phyloP scores from a whole-genome alignment of 2,888 invertebrate species.

The Eucriotettix oculatus region DNA sequence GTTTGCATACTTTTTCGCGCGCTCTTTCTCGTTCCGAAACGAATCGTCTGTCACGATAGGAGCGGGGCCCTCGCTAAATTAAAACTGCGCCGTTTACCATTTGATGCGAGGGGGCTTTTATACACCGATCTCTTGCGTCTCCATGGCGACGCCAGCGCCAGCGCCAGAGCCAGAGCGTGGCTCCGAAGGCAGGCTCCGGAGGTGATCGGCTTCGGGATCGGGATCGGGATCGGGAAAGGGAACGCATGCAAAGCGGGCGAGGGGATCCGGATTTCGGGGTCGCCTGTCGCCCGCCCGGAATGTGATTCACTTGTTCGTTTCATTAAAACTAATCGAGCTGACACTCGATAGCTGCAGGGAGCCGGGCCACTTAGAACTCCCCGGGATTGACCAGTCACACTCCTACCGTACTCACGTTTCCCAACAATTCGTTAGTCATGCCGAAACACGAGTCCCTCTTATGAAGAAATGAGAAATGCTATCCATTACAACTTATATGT shows the following conservation, averaged over 20 bases:
- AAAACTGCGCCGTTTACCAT: neutral
- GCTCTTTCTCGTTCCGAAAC: neutral
- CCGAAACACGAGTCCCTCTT: too few species aligned
- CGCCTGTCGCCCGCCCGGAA: neutral
- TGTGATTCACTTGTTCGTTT: slow-evolving; percentile 8
- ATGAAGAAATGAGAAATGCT: too few species aligned
- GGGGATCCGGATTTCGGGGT: neutral
- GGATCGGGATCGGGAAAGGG: too few species aligned
- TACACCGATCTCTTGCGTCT: too few species aligned
- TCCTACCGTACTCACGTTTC: too few species aligned
- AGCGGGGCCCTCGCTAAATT: neutral
- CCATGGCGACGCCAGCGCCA: neutral
- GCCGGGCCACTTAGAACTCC: too few species aligned
- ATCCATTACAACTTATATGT: too few species aligned
- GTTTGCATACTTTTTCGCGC: neutral
- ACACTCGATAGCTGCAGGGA: slow-evolving; percentile 1
- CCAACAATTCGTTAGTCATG: too few species aligned
- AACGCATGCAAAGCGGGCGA: too few species aligned
- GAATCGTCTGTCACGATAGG: neutral
- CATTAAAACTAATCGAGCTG: slow-evolving; percentile 8
- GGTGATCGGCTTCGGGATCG: too few species aligned
- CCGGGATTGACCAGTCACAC: too few species aligned
- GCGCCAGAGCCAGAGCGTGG: neutral
- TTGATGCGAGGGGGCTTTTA: neutral
- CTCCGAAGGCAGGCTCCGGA: neutral